phyloP scores from a whole-genome alignment of 35 echinoderm and acorn worm genomes.

The Apostichopus parvimensis region DNA sequence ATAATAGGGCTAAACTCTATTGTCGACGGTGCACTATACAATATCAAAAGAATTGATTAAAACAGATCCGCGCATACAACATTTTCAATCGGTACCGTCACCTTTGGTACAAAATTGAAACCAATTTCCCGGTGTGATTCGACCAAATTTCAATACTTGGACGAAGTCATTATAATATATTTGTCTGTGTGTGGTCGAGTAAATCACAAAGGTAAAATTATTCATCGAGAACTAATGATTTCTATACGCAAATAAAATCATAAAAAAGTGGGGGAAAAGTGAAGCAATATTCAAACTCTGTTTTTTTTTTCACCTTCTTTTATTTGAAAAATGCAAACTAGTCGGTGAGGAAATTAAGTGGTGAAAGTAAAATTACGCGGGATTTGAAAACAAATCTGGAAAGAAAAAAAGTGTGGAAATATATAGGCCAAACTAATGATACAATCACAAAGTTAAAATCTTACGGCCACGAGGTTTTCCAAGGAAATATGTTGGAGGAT shows the following conservation, averaged over 20 bases:
- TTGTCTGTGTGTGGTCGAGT: background rate
- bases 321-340: background rate
- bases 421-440: no score
- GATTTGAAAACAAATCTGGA: no score
- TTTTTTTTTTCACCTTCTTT: background rate
- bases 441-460: no score
- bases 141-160: background rate
- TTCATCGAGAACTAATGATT: background rate
- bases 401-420: no score
- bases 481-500: no score
- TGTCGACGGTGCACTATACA: background rate
- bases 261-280: background rate
- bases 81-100: background rate
- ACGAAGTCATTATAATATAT: background rate
- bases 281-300: background rate
- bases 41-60: background rate
- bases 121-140: background rate
- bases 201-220: background rate
- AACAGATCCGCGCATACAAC: background rate
- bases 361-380: no score
- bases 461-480: no score
- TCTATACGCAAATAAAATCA: background rate
- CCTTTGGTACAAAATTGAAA: background rate
- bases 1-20: constrained; percentile 8
- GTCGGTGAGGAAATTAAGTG: no score